Conservation (phyloP, 2,113 vertebrate genomes). For the Callorhinus ursinus region DNA sequence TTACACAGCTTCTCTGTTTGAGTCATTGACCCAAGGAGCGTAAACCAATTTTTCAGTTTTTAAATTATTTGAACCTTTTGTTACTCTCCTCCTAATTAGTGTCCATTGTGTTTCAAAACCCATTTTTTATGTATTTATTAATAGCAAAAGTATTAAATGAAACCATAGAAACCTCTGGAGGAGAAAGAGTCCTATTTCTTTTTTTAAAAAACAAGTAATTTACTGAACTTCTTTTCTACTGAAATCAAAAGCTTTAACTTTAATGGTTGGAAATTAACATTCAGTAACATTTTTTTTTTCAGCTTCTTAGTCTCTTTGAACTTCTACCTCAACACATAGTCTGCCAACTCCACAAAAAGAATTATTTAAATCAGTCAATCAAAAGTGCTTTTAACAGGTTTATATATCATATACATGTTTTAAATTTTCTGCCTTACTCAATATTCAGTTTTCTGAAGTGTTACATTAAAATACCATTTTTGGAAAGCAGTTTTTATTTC, state of each 20-base stretch:
- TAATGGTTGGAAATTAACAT: constrained; percentile 38
- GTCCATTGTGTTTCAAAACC: constrained; percentile 54
- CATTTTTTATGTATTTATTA: constrained; percentile 56
- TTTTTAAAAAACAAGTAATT: constrained; percentile 44
- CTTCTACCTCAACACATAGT: neutral
- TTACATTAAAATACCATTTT: neutral
- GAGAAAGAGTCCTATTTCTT: constrained; percentile 27
- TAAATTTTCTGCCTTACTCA: neutral
- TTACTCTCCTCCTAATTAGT: constrained; percentile 52
- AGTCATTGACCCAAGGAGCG: constrained; percentile 27
- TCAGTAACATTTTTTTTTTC: neutral
- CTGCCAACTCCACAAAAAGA: neutral
- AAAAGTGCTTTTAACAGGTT: neutral
- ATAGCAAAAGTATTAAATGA: constrained; percentile 60
- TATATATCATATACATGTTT: neutral
- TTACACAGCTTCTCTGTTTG: constrained; percentile 25
- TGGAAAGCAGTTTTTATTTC: neutral
- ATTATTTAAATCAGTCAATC: constrained; percentile 1
- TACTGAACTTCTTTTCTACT: constrained; percentile 1
- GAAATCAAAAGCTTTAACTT: constrained; percentile 12
- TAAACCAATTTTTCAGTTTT: constrained; percentile 34
- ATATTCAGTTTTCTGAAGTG: neutral
- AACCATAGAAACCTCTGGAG: constrained; percentile 67
- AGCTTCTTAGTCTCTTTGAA: constrained; percentile 28
- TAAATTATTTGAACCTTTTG: constrained; percentile 46